Evolutionary conservation across 2,888 invertebrate species (phyloP).

Genomic region (Augiades crinisus): DNA sequence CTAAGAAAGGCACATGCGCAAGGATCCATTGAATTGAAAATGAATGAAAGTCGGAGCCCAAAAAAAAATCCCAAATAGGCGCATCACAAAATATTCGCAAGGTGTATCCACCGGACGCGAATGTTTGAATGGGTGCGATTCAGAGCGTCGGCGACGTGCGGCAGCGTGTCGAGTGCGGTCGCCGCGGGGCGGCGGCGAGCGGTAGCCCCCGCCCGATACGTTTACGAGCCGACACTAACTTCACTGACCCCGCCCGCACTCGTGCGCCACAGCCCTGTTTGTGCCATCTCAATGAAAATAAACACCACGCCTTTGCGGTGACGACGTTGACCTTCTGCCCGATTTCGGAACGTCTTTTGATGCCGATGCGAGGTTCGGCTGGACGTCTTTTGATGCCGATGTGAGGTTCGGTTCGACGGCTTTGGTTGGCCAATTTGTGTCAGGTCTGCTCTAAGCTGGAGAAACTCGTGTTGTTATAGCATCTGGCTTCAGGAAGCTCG

Average conservation of each 20-base stretch:
- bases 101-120: conserved; percentile 41
- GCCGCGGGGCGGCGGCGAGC: conserved; percentile 66
- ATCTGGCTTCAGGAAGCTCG: no score
- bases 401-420: background rate
- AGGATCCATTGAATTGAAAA: no score
- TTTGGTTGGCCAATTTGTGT: no score
- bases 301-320: conserved; percentile 39
- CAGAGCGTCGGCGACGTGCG: conserved; percentile 76
- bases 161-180: conserved; percentile 78
- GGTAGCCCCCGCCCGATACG: conserved; percentile 59
- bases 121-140: conserved; percentile 75
- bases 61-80: no score
- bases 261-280: conserved; percentile 67
- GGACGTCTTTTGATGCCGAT: background rate
- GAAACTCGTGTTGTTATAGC: no score
- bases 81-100: conserved; percentile 30
- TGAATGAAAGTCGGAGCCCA: no score
- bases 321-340: no score
- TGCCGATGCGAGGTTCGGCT: background rate
- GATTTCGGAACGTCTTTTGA: conserved; percentile 17
- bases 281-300: conserved; percentile 71
- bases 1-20: no score
- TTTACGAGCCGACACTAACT: conserved; percentile 78
- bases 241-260: conserved; percentile 72
- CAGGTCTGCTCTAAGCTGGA: no score